Percentiles rank a stretch among this genome's conserved stretches.
phyloP scores from a whole-genome alignment of 2,888 invertebrate genomes.

The Salpingus planirostris region DNA sequence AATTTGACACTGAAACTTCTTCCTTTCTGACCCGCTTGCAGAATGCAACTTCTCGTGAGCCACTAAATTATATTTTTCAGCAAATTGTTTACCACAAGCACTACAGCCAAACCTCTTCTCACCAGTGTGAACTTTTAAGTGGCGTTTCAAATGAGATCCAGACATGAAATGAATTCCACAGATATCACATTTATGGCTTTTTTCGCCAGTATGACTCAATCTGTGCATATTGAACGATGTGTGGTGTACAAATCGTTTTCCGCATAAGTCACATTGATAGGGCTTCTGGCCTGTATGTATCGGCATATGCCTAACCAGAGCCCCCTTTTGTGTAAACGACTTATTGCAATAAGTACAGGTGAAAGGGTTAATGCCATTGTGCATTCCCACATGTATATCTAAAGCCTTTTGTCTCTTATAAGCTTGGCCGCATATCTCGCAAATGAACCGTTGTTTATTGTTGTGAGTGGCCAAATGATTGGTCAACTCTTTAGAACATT shows the following conservation, averaged over 20 bases:
- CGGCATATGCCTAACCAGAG: slow-evolving; percentile 44
- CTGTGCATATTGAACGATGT: slow-evolving; percentile 63
- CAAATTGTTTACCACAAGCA: slow-evolving; percentile 52
- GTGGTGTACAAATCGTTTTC: slow-evolving; percentile 49
- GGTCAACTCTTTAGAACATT: slow-evolving; percentile 28
- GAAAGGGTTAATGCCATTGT: slow-evolving; percentile 43
- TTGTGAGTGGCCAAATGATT: slow-evolving; percentile 28
- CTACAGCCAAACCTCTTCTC: slow-evolving; percentile 52
- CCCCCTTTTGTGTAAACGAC: slow-evolving; percentile 48
- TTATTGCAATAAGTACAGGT: slow-evolving; percentile 45
- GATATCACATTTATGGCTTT: slow-evolving; percentile 50
- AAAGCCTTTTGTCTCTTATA: slow-evolving; percentile 45
- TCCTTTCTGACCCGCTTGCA: neutral
- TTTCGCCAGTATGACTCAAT: slow-evolving; percentile 53
- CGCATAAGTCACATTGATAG: slow-evolving; percentile 36
- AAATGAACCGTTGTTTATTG: slow-evolving; percentile 34
- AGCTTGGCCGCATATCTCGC: slow-evolving; percentile 46
- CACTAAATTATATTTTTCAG: slow-evolving; percentile 44
- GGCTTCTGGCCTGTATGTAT: slow-evolving; percentile 42
- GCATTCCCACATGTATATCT: slow-evolving; percentile 45
- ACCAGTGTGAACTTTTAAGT: slow-evolving; percentile 57
- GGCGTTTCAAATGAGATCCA: slow-evolving; percentile 57
- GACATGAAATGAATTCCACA: slow-evolving; percentile 56
- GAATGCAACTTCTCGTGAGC: slow-evolving; percentile 31
- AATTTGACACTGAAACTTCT: slow-evolving; percentile 22